phyloP scores from a whole-genome alignment of 2,888 invertebrate species.

The Lepetodrilus schrolli region DNA sequence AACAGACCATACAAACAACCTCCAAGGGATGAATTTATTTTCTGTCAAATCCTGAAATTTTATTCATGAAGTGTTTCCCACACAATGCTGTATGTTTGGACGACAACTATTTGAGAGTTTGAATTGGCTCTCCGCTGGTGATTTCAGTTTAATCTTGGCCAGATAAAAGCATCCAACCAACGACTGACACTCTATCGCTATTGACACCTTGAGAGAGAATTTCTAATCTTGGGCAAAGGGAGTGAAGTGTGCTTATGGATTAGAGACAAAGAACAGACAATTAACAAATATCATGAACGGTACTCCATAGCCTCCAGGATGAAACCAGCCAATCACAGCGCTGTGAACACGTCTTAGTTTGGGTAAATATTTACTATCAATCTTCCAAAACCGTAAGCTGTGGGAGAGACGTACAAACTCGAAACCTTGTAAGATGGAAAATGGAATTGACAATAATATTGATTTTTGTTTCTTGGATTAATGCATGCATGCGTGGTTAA shows the following conservation, averaged over 20 bases:
- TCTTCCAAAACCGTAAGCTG: neutral
- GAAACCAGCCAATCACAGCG: neutral
- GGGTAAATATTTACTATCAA: slow-evolving; percentile 7
- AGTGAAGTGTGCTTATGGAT: slow-evolving; percentile 4
- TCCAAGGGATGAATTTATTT: slow-evolving; percentile 24
- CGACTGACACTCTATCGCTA: slow-evolving; percentile 12
- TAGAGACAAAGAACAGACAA: slow-evolving; percentile 23
- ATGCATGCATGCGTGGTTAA: too few relatives aligned
- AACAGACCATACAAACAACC: slow-evolving; percentile 10
- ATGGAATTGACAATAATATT: neutral
- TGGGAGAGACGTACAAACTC: neutral
- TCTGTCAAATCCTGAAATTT: slow-evolving; percentile 26
- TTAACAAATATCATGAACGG: slow-evolving; percentile 33
- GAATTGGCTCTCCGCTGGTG: slow-evolving; percentile 26
- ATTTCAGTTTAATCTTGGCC: slow-evolving; percentile 18
- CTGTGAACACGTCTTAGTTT: slow-evolving; percentile 4
- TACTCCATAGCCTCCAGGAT: neutral
- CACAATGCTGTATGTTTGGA: slow-evolving; percentile 17
- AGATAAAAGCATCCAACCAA: neutral
- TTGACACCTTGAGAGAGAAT: slow-evolving; percentile 20
- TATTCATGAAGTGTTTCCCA: slow-evolving; percentile 5
- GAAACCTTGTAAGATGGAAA: neutral
- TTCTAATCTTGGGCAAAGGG: slow-evolving; percentile 6
- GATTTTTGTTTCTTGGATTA: too few relatives aligned
- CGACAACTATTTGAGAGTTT: slow-evolving; percentile 22